Evolutionary conservation across 2,888 invertebrate species (phyloP), one percentile per base, ranked within the genome.

Genomic region (Xanthia icteritia): DNA sequence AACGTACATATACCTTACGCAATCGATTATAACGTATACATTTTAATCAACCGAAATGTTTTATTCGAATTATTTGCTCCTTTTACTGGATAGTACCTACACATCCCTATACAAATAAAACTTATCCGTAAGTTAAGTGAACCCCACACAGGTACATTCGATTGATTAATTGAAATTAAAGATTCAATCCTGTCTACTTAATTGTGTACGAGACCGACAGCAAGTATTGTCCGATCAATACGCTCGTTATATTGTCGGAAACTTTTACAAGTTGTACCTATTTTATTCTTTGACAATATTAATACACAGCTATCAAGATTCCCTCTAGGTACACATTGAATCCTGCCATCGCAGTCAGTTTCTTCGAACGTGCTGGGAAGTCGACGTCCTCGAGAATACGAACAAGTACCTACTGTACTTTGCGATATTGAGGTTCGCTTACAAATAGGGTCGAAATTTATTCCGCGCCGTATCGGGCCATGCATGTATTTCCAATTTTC

Each of bases 401-500:
- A 83, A 84, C 88, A 88, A 76, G 73, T 70, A 76, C 58, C 8
- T 58, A n/a, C 74, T 78, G 81, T 86, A 89, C 89, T 89, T 89
- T 86, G 86, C 86, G 90, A 90, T 92, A 92, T 91, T 90, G 92
- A 90, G 92, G 90, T 89, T 91, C 89, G 91, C 92, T 91, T 92
- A 92, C 94, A 94, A 95, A 95, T 94, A 94, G 93, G 93, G 92
- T 87, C 87, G 91, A 92, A 94, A 95, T 95, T 94, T 95, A 95
- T 95, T 93, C 92, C 92, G 89, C 92, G 90, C 90, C 90, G 91
- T 92, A 92, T 92, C 92, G 92, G 86, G 90, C 91, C 91, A 91
- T 87, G 90, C 91, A 89, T 87, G 90, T 90, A 90, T 94, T 95
- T 94, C 95, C 96, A 96, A 96, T 96, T 96, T 96, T 95, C 96